Percentiles rank a stretch among this genome's conserved stretches.
phyloP scores from a whole-genome alignment of 2,888 invertebrate species.

The Ametastegia equiseti region DNA sequence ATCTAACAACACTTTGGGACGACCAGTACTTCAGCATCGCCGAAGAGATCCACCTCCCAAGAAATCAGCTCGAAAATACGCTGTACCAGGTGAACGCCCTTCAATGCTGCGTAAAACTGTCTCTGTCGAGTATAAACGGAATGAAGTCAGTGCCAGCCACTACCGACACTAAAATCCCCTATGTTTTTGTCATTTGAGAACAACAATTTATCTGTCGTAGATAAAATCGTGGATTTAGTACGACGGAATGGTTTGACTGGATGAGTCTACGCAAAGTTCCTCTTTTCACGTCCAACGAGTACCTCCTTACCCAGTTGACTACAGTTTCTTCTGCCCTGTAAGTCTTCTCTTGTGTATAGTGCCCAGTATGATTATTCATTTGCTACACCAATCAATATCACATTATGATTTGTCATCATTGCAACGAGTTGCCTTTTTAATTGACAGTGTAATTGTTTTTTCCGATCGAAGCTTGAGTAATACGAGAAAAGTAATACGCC shows the following conservation, averaged over 20 bases:
- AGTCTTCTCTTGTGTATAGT: neutral
- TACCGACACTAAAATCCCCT: constrained; percentile 77
- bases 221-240: constrained; percentile 67
- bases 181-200: constrained; percentile 76
- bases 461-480: too few relatives aligned
- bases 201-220: constrained; percentile 70
- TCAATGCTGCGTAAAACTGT: constrained; percentile 79
- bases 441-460: too few relatives aligned
- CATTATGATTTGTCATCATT: neutral
- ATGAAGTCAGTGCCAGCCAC: constrained; percentile 76
- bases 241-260: constrained; percentile 61
- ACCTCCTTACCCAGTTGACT: constrained; percentile 32
- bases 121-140: constrained; percentile 78
- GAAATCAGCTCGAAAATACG: constrained; percentile 79
- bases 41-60: constrained; percentile 80
- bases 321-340: neutral
- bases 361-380: neutral
- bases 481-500: too few relatives aligned
- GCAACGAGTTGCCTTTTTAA: too few relatives aligned
- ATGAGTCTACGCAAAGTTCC: constrained; percentile 69
- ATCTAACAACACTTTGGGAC: constrained; percentile 81
- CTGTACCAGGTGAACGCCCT: constrained; percentile 77
- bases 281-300: constrained; percentile 54
- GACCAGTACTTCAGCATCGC: constrained; percentile 82
- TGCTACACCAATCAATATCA: neutral